Base-by-base conservation (phyloP, 2,888 invertebrate genomes). In the Encarsia formosa region DNA sequence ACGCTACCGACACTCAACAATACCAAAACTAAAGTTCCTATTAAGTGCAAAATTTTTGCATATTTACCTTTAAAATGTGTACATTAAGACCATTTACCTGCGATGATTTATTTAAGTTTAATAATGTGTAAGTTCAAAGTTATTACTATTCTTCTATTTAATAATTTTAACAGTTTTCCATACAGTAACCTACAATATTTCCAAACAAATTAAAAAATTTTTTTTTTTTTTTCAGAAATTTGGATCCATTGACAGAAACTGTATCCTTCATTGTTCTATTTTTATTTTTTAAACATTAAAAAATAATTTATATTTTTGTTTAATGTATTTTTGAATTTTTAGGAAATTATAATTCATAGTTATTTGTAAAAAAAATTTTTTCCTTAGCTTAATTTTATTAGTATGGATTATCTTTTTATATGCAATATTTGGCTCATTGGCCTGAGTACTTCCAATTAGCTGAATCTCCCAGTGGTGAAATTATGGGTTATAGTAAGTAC, bases 391-490 rank as follows among this genome's bases (percentile, higher is more conserved):
- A 32, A 35, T 13, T 41, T 49, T 26, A 31, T 24, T 50, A 77
- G 76, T 94, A 94, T 77, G 94, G 92, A 1, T 76, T 94, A 48
- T 87, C 91, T 6, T 99, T 99, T 78, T 99, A 99, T 69, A 90
- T 98, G 76, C 95, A 96, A 70, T 99, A 99, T 76, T 77, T 98
- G 69, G 93, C 95, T 9, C 93, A 95, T 70, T 98, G 97, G 97
- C 97, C 98, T 0, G 98, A 99, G 76, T 98, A 95, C 75, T 97
- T 98, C 74, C 93, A 95, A 80, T 90, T 95, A 16, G 94, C 95
- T 3, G 97, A 97, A 79, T 90, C 96, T 16, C 92, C 96, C 4
- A 89, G 86, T 74, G 97, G 95, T 4, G 89, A 93, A 77, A 92
- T 98, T 55, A 97, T 99, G 94, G 99, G 98, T 59, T 99, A 99